Conservation (phyloP, 2,113 vertebrate species). For the Sorex araneus region DNA sequence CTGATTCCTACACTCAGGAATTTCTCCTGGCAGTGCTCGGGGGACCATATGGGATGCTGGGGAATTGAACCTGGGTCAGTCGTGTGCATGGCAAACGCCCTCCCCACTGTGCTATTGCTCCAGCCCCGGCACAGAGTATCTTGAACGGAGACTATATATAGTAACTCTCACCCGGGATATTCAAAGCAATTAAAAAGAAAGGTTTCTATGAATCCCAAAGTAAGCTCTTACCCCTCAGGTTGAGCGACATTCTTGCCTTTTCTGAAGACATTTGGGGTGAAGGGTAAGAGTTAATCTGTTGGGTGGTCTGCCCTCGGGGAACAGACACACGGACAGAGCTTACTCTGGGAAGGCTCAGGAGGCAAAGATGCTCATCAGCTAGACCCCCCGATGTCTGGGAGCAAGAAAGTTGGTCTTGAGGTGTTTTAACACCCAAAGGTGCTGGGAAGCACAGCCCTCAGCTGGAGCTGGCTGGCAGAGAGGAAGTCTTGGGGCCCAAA, state of each 20-base stretch:
- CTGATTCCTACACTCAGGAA: no score
- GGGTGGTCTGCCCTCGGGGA: background rate
- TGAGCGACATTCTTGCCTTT: background rate
- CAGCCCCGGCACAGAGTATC: no score
- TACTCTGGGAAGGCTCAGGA: background rate
- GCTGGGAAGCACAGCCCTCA: constrained; percentile 41
- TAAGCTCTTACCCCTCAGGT: background rate
- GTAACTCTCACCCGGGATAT: background rate
- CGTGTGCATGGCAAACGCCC: no score
- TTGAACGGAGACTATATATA: background rate
- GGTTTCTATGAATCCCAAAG: constrained; percentile 13
- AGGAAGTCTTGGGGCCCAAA: background rate
- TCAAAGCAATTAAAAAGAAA: background rate
- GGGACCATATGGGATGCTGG: no score
- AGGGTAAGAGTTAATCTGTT: background rate
- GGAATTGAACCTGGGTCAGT: no score
- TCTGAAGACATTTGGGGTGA: constrained; percentile 35
- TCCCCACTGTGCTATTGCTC: no score
- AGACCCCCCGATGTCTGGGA: background rate
- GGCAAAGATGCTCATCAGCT: background rate
- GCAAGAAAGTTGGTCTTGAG: background rate
- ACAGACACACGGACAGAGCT: background rate
- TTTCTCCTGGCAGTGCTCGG: no score
- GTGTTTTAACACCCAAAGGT: background rate
- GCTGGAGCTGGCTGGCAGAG: background rate